phyloP scores from a whole-genome alignment of 2,888 invertebrate species.

The Limenitis camilla region DNA sequence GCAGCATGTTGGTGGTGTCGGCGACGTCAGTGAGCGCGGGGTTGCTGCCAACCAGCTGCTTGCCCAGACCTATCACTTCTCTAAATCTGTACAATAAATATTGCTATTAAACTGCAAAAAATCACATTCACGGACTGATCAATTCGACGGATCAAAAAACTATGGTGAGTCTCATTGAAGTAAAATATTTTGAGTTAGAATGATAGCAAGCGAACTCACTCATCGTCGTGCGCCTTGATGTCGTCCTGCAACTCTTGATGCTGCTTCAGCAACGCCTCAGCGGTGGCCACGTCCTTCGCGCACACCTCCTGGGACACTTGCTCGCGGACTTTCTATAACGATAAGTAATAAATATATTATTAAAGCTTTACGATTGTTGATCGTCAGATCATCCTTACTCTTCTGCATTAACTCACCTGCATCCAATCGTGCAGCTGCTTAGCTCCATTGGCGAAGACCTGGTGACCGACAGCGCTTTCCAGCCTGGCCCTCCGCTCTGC shows the following conservation, averaged over 20 bases:
- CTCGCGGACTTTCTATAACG: slow-evolving; percentile 78
- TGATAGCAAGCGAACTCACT: slow-evolving; percentile 72
- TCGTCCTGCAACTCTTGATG: slow-evolving; percentile 94
- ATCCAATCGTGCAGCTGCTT: slow-evolving; percentile 89
- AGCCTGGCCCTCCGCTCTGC: slow-evolving; percentile 86
- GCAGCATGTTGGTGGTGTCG: slow-evolving; percentile 81
- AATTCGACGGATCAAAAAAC: too few species aligned
- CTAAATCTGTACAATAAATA: slow-evolving; percentile 72
- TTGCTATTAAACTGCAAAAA: too few species aligned
- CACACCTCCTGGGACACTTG: slow-evolving; percentile 85
- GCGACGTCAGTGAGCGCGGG: slow-evolving; percentile 84
- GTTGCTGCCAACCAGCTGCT: slow-evolving; percentile 82
- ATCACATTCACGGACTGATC: too few species aligned
- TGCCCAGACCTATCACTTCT: slow-evolving; percentile 86
- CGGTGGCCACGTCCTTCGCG: slow-evolving; percentile 93
- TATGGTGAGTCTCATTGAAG: background rate
- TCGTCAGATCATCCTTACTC: background rate
- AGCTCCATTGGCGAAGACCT: slow-evolving; percentile 91
- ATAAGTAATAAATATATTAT: background rate
- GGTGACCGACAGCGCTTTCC: slow-evolving; percentile 95
- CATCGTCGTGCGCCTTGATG: slow-evolving; percentile 91
- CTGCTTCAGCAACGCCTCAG: slow-evolving; percentile 90
- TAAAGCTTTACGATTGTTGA: background rate
- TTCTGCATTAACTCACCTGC: slow-evolving; percentile 50
- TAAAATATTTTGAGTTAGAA: background rate